Evolutionary conservation across 1,140 invertebrate species (phyloP), one percentile per base, ranked within the genome.

Genomic region (Halyomorpha halys): DNA sequence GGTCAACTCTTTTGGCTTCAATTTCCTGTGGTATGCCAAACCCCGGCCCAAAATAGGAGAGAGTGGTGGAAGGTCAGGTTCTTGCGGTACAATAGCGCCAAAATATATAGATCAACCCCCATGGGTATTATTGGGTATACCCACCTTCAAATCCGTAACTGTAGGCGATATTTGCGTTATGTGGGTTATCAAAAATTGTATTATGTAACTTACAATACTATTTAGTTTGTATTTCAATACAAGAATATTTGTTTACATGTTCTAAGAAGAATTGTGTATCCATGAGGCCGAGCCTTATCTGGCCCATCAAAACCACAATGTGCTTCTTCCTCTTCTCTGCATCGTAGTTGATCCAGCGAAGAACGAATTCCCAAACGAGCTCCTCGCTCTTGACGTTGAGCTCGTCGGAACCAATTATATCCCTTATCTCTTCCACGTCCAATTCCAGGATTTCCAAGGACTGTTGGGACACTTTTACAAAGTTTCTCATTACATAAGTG

Each of bases 271-370:
- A 88, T 64, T 90, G 83, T 0, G 89, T 91, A 62, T 92, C 87
- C 69, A 96, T 77, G 0, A 95, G 76, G 6, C 92, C 91, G 2
- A 94, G 79, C 19, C 91, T 80, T 66, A 92, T 86, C 62, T 86
- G 86, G 45, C 82, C 82, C 80, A 96, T 85, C 0, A 96, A 74
- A 34, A 83, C 78, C 0, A 85, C 81, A 8, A 91, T 85, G 68
- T 86, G 75, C 27, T 76, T 70, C 71, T 82, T 83, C 11, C 87
- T 79, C 6, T 72, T 73, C n/a, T 81, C 76, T 0, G 82, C 78
- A 70, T 88, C 81, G 51, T 80, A 69, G 53, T 84, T 76, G 23
- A 86, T 82, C 85, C 85, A 86, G 18, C 77, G 75, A 4, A 86
- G 61, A 0, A 82, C 77, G 13, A 80, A 72, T 66, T 85, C 82